These are phyloP conservation scores for Crambe crambe DNA, from an alignment of 37 sponge, comb jelly and placozoan genomes.

Conservation along the genomic window DNA sequence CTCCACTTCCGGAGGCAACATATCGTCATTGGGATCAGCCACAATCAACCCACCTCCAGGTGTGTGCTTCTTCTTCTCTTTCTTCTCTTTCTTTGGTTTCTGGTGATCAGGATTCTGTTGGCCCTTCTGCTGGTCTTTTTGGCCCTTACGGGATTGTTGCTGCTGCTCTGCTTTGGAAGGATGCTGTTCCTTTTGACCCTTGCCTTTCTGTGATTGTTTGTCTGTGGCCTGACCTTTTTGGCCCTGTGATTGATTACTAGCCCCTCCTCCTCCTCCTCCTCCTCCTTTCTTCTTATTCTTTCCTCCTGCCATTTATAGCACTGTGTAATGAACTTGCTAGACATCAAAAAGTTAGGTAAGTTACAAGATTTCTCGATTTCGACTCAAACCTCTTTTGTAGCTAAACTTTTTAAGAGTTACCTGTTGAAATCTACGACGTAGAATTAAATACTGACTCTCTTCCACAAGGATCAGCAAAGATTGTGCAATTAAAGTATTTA, in stretches of 20 bases:
- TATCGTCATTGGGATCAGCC: conserved; percentile 24
- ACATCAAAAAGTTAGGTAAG: too few relatives aligned
- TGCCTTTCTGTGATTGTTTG: neutral
- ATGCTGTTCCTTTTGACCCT: too few relatives aligned
- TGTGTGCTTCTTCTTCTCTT: conserved; percentile 20
- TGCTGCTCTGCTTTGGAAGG: neutral
- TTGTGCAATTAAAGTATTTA: too few relatives aligned
- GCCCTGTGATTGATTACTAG: neutral
- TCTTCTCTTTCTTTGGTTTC: neutral
- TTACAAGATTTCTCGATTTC: too few relatives aligned
- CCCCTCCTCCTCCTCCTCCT: conserved; percentile 12
- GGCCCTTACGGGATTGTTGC: neutral
- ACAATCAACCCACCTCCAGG: neutral
- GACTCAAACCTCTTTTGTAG: too few relatives aligned
- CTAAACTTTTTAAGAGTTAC: too few relatives aligned
- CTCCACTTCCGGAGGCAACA: conserved; percentile 7
- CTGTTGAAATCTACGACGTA: too few relatives aligned
- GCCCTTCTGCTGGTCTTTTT: neutral
- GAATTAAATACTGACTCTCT: too few relatives aligned
- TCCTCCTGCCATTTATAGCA: conserved; percentile 36
- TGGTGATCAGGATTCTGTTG: neutral
- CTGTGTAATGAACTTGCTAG: too few relatives aligned
- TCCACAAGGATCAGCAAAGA: too few relatives aligned
- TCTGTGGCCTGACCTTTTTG: neutral
- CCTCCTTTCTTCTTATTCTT: conserved; percentile 50